Evolutionary conservation across 2,797 vertebrate genomes (phyloP), one percentile per base, ranked within the genome.

Genomic region (Sebastes matsubarae): DNA sequence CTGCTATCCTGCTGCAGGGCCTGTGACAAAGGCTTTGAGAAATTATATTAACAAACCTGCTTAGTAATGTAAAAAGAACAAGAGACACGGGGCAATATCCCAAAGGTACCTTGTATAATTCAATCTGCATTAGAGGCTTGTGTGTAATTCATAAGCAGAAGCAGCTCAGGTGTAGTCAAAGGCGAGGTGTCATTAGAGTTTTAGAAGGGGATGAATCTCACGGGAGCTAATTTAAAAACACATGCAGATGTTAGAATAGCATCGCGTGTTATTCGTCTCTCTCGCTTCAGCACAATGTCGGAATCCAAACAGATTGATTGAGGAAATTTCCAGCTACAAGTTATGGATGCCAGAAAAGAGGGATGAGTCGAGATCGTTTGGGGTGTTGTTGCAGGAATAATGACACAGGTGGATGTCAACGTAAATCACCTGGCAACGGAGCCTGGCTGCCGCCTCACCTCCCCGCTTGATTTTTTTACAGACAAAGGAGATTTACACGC

Each of bases 41-140:
- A 83, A 80, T 92, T 42, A 79, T 85, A 91, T 93, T 92, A 93
- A 90, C 84, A 86, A 94, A 91, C 75, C 85, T 93, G 87, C 84
- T 91, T 85, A 85, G 84, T 83, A 85, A 87, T 83, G 89, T 84
- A 84, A 86, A 91, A 90, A 83, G 71, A 79, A 58, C 65, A 78
- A 75, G 60, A 80, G 72, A 88, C 79, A 80, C 14, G n/a, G 68
- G 75, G 69, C 76, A 93, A 92, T 88, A 84, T 80, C 85, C 84
- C 72, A 42, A 75, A 88, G 77, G 82, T 72, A 61, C 22, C 68
- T 61, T 67, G 68, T 88, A 81, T 92, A 89, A 93, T 92, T 89
- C 77, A 84, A 89, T 83, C 72, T 71, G 86, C 77, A 81, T 88
- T 75, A 85, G 66, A 82, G 38, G 58, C 54, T 58, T 36, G 73